Percentiles rank a stretch among this genome's conserved stretches.
These are phyloP conservation scores for Drosophila rellima DNA, from an alignment of 2,888 invertebrate species.

Conservation along the genomic window DNA sequence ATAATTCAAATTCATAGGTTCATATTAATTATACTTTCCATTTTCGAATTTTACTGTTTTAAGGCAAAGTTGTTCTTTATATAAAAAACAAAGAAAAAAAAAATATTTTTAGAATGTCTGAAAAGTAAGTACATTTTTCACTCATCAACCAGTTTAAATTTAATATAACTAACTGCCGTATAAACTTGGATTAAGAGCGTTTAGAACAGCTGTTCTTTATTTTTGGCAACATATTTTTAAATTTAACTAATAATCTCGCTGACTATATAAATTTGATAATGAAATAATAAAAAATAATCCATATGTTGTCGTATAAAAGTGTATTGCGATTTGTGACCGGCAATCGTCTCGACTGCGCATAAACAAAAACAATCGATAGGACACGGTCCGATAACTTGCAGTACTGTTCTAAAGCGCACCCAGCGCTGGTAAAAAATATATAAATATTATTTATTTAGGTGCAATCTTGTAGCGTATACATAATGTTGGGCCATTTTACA, in stretches of 20 bases:
- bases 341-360: constrained; percentile 24
- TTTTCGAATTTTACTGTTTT: too few relatives aligned
- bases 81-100: too few relatives aligned
- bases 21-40: too few relatives aligned
- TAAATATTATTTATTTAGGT: constrained; percentile 60
- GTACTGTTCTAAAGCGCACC: constrained; percentile 61
- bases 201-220: constrained; percentile 26
- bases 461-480: constrained; percentile 33
- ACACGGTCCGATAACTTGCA: constrained; percentile 31
- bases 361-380: constrained; percentile 42
- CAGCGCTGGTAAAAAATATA: constrained; percentile 44
- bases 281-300: too few relatives aligned
- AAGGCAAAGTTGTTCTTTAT: too few relatives aligned
- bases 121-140: too few relatives aligned
- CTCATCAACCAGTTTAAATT: too few relatives aligned
- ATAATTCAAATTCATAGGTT: too few relatives aligned
- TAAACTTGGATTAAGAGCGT: background rate
- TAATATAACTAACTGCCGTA: too few relatives aligned
- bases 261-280: too few relatives aligned
- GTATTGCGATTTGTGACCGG: constrained; percentile 27
- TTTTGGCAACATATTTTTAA: background rate
- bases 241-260: background rate
- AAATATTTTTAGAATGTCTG: too few relatives aligned
- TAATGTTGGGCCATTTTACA: constrained; percentile 42
- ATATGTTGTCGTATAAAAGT: too few relatives aligned